Conservation (phyloP, 2,888 invertebrate species). For the Creontiades dilutus region DNA sequence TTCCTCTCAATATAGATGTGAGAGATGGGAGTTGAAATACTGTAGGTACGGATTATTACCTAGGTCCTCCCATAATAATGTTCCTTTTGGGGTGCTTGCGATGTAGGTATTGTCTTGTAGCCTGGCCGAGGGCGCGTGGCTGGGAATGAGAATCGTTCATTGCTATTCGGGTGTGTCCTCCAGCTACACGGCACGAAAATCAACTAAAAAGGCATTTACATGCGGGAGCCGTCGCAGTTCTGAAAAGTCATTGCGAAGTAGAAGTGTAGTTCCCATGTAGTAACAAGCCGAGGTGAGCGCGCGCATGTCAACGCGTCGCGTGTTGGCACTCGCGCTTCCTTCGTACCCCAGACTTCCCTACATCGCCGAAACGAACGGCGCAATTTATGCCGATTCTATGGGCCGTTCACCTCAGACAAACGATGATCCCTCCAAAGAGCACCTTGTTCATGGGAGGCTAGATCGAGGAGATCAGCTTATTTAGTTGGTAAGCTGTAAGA, state of each 20-base stretch:
- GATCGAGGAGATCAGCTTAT: no score
- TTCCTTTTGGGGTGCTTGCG: not conserved
- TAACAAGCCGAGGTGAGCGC: constrained; percentile 38
- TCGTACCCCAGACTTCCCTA: constrained; percentile 26
- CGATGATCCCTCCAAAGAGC: no score
- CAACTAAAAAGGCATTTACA: constrained; percentile 37
- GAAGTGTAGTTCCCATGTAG: constrained; percentile 58
- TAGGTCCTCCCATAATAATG: constrained; percentile 7
- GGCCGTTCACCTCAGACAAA: not conserved
- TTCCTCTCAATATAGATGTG: no score
- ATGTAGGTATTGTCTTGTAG: constrained; percentile 25
- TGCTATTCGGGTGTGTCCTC: constrained; percentile 36
- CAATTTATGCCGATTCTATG: not conserved
- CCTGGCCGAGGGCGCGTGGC: constrained; percentile 14
- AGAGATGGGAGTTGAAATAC: no score
- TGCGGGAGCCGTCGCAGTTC: constrained; percentile 24
- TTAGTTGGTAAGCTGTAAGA: no score
- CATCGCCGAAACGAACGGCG: not conserved
- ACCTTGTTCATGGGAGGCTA: no score
- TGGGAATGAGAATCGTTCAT: constrained; percentile 31
- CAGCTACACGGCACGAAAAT: constrained; percentile 48
- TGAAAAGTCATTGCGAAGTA: constrained; percentile 48
- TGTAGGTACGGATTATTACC: no score
- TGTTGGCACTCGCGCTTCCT: constrained; percentile 41
- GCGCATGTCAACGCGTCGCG: constrained; percentile 43